phyloP scores from a whole-genome alignment of 2,797 vertebrate species.

The Euthynnus affinis region DNA sequence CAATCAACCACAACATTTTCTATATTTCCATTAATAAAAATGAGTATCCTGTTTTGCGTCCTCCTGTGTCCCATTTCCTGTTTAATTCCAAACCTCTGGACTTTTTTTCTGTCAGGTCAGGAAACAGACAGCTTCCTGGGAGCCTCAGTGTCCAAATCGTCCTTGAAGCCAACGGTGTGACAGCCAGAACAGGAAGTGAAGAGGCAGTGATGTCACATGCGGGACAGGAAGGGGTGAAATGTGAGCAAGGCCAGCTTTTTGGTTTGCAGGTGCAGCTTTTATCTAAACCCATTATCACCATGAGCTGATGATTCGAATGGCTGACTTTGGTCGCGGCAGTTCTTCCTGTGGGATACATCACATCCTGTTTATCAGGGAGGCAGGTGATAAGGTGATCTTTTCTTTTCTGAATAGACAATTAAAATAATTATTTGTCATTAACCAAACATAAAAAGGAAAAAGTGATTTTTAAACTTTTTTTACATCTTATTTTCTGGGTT shows the following conservation, averaged over 20 bases:
- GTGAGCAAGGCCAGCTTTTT: conserved; percentile 45
- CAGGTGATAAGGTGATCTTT: conserved; percentile 13
- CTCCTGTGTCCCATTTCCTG: conserved; percentile 18
- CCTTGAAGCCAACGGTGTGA: conserved; percentile 47
- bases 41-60: background rate
- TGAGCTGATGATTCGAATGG: conserved; percentile 38
- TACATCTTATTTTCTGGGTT: background rate
- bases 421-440: background rate
- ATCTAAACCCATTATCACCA: conserved; percentile 76
- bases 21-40: background rate
- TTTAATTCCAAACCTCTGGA: conserved; percentile 11
- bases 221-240: conserved; percentile 59
- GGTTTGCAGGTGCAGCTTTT: conserved; percentile 67
- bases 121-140: conserved; percentile 79
- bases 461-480: too few relatives aligned
- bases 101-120: conserved; percentile 62
- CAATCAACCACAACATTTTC: background rate
- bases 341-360: conserved; percentile 68
- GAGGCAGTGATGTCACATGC: conserved; percentile 41
- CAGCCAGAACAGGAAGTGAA: conserved; percentile 60
- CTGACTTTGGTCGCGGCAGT: background rate
- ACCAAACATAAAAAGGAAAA: background rate
- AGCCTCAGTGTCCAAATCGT: conserved; percentile 62
- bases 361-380: conserved; percentile 72
- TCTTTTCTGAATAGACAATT: background rate